Evolutionary conservation across 2,113 vertebrate genomes (phyloP).

Genomic region (Corythaeola cristata): DNA sequence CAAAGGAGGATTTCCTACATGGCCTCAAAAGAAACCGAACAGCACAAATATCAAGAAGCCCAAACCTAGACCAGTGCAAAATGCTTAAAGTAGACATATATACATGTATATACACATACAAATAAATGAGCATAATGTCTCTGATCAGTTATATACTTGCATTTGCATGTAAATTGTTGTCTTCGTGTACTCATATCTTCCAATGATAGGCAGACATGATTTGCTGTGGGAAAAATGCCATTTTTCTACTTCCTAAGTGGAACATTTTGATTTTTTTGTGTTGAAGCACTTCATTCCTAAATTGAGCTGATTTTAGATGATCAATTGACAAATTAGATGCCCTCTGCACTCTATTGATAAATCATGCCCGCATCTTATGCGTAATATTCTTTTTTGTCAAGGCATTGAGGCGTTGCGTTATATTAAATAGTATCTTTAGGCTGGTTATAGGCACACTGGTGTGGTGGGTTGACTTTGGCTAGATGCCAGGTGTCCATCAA

Average conservation of each 20-base stretch:
- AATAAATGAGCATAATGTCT: not conserved
- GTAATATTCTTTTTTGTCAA: not conserved
- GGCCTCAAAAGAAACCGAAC: not conserved
- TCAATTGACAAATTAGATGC: not conserved
- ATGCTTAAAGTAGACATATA: not conserved
- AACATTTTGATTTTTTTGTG: not conserved
- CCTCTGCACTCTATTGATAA: not conserved
- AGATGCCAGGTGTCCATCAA: no score
- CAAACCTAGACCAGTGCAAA: not conserved
- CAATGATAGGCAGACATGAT: not conserved
- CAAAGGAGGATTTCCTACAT: not conserved
- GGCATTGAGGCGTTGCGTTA: accelerated
- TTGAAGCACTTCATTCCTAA: not conserved
- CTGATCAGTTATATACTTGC: not conserved
- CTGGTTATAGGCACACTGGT: not conserved
- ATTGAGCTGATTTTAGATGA: not conserved
- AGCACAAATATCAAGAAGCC: not conserved
- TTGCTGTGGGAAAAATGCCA: not conserved
- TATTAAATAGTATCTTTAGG: not conserved
- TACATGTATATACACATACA: not conserved
- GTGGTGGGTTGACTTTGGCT: no score
- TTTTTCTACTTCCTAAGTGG: not conserved
- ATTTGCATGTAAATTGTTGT: not conserved
- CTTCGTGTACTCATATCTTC: not conserved
- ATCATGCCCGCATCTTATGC: not conserved